phyloP scores from a whole-genome alignment of 2,888 invertebrate genomes.

The Pachymerium ferrugineum region DNA sequence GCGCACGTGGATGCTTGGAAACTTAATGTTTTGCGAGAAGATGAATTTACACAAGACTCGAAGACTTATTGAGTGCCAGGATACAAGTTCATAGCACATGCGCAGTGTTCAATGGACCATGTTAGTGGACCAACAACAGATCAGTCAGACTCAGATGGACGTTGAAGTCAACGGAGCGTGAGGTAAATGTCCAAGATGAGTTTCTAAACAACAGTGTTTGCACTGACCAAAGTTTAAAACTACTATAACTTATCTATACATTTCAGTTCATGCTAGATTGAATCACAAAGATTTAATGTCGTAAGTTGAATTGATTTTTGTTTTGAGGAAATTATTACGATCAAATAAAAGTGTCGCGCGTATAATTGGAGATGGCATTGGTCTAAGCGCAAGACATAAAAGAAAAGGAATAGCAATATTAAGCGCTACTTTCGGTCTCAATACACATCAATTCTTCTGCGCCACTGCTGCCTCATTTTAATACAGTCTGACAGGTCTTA shows the following conservation, averaged over 20 bases:
- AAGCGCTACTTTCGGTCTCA: no score
- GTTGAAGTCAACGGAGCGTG: background rate
- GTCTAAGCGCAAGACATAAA: no score
- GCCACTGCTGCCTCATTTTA: no score
- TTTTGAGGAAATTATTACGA: no score
- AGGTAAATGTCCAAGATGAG: background rate
- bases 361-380: no score
- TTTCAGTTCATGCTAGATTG: background rate
- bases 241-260: background rate
- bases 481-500: no score
- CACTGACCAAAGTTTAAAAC: background rate
- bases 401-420: no score
- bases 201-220: background rate
- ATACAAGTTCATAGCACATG: background rate
- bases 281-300: no score
- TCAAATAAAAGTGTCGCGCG: no score
- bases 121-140: background rate
- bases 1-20: background rate
- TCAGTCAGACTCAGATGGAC: slow-evolving; percentile 3
- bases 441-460: no score
- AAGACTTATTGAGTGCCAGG: slow-evolving; percentile 4
- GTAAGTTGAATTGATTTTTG: no score
- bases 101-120: background rate
- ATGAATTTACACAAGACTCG: slow-evolving; percentile 2
- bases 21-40: slow-evolving; percentile 13